Evolutionary conservation across 2,888 invertebrate genomes (phyloP).

Genomic region (Thereva unica): DNA sequence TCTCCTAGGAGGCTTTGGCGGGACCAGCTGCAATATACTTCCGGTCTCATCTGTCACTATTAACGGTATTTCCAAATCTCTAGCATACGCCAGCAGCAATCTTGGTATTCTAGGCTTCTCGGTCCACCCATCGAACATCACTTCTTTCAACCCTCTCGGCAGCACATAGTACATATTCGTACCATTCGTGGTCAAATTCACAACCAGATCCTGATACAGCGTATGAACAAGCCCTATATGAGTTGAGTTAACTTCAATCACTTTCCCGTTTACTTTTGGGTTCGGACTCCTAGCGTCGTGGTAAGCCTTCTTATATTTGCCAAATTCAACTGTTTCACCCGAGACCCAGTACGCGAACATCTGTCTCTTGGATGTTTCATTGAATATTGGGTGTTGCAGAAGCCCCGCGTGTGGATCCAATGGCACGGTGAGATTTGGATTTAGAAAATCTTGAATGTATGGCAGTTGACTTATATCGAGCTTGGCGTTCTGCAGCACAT

Average conservation of each 20-base stretch:
- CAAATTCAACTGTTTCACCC: conserved; percentile 51
- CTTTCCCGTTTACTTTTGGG: conserved; percentile 44
- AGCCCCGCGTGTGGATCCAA: background rate
- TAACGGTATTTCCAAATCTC: conserved; percentile 53
- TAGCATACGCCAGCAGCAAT: conserved; percentile 52
- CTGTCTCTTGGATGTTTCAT: conserved; percentile 50
- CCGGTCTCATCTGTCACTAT: conserved; percentile 51
- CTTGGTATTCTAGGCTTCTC: conserved; percentile 51
- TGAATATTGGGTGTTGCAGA: conserved; percentile 44
- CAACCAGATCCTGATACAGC: conserved; percentile 48
- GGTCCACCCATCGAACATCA: conserved; percentile 54
- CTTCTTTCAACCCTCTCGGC: conserved; percentile 52
- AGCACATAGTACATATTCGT: conserved; percentile 54
- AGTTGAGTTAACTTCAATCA: conserved; percentile 51
- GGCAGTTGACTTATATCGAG: conserved; percentile 49
- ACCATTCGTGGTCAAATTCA: conserved; percentile 47
- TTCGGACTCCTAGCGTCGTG: conserved; percentile 41
- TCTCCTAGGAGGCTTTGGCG: conserved; percentile 53
- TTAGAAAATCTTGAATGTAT: conserved; percentile 50
- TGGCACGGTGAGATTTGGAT: conserved; percentile 38
- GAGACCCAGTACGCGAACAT: conserved; percentile 57
- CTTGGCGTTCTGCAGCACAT: conserved; percentile 49
- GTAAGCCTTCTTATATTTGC: conserved; percentile 50
- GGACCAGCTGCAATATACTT: conserved; percentile 52
- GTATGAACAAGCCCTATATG: conserved; percentile 47